Conservation (phyloP, 2,797 vertebrate species). For the Gallinago nigripennis region DNA sequence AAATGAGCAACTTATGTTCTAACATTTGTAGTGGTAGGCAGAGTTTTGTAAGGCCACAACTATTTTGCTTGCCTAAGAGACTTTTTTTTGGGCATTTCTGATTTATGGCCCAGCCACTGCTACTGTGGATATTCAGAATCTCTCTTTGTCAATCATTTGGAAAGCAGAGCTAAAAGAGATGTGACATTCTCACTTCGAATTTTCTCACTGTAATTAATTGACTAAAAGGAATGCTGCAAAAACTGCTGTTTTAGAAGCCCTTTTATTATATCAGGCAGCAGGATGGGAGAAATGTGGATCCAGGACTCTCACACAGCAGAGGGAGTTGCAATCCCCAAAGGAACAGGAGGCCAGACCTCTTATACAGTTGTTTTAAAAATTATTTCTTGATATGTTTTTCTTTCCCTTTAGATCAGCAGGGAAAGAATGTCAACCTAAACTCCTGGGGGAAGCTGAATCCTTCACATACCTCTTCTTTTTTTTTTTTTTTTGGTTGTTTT, state of each 20-base stretch:
- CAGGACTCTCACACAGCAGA: conserved; percentile 27
- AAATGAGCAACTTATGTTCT: neutral
- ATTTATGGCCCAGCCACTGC: neutral
- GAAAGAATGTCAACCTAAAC: conserved; percentile 19
- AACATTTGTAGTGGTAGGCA: neutral
- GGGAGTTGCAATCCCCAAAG: conserved; percentile 20
- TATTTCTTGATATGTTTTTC: conserved; percentile 33
- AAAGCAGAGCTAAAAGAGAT: neutral
- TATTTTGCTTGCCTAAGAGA: neutral
- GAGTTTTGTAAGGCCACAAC: neutral
- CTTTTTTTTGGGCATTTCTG: neutral
- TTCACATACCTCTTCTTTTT: neutral
- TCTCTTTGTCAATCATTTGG: neutral
- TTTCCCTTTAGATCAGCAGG: conserved; percentile 22
- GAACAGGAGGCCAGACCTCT: neutral
- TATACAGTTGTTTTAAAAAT: conserved; percentile 6
- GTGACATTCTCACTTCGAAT: neutral
- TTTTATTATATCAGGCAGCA: neutral
- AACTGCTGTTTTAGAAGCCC: neutral
- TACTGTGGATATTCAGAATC: neutral
- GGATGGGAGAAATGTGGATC: conserved; percentile 15
- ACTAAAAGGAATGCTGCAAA: neutral
- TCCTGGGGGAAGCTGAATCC: neutral
- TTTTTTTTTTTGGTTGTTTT: too few species aligned
- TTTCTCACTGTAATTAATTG: neutral